Conservation (phyloP, 2,888 invertebrate genomes). For the Reticulitermes lucifugus region DNA sequence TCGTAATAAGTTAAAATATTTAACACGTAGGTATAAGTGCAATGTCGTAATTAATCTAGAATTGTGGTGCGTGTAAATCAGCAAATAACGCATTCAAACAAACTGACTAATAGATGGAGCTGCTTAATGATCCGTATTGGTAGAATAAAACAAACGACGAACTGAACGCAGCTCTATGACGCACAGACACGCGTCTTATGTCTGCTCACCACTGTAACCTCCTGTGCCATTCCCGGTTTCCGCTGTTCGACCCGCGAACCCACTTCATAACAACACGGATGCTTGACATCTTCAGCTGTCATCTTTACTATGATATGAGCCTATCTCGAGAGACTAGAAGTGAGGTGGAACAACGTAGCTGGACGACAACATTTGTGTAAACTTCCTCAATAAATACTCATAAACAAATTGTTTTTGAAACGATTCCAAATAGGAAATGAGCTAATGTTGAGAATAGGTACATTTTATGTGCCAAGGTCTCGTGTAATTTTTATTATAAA, state of each 20-base stretch:
- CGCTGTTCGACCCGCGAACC: neutral
- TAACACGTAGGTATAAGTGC: no score
- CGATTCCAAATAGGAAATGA: conserved; percentile 9
- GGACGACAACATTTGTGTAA: neutral
- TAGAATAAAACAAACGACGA: neutral
- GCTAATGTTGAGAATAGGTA: neutral
- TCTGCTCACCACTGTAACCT: neutral
- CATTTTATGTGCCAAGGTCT: no score
- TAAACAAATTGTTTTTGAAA: conserved; percentile 23
- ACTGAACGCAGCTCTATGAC: neutral
- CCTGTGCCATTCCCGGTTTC: neutral
- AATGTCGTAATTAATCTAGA: no score
- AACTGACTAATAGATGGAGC: no score
- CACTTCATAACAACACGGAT: neutral
- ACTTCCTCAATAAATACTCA: conserved; percentile 9
- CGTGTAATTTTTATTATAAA: no score
- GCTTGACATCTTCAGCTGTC: neutral
- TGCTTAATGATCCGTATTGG: no score
- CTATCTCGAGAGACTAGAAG: neutral
- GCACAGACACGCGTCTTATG: neutral
- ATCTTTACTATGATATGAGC: neutral
- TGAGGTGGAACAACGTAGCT: neutral
- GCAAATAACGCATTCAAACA: no score
- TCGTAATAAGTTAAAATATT: no score
- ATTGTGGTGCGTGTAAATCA: no score